phyloP scores from a whole-genome alignment of 1,140 invertebrate species.

The Ceratitis capitata region DNA sequence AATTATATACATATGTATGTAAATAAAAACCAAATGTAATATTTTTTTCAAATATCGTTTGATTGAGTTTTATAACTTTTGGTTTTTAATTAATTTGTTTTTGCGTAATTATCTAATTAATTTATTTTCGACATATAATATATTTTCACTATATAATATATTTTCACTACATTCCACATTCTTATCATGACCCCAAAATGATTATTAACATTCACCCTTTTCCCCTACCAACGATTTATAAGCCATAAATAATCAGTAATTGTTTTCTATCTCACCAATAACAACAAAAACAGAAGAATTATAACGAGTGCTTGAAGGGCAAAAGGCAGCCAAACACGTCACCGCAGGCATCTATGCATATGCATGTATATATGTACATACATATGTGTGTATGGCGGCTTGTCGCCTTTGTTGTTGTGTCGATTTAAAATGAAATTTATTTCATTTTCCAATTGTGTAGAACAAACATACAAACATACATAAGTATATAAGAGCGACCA shows the following conservation, averaged over 20 bases:
- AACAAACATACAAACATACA: neutral
- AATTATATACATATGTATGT: no score
- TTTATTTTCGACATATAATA: no score
- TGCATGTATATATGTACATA: no score
- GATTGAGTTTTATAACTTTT: no score
- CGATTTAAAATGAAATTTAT: slow-evolving; percentile 33
- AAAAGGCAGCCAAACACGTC: neutral
- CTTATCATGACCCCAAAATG: neutral
- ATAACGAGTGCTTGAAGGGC: neutral
- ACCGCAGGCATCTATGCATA: neutral
- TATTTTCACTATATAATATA: neutral
- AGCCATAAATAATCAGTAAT: slow-evolving; percentile 18
- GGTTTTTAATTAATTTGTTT: no score
- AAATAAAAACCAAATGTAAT: neutral
- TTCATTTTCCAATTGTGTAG: neutral
- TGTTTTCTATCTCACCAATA: neutral
- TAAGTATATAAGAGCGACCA: neutral
- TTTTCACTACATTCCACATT: neutral
- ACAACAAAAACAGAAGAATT: neutral
- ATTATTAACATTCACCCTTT: neutral
- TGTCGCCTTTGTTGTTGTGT: neutral
- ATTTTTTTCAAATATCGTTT: no score
- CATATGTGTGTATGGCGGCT: no score
- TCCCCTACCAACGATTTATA: neutral
- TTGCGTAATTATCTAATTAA: no score